Percentiles rank a stretch among this genome's conserved stretches.
These are phyloP conservation scores for Leptodactylus fallax DNA, from an alignment of 2,797 vertebrate genomes.

Conservation along the genomic window DNA sequence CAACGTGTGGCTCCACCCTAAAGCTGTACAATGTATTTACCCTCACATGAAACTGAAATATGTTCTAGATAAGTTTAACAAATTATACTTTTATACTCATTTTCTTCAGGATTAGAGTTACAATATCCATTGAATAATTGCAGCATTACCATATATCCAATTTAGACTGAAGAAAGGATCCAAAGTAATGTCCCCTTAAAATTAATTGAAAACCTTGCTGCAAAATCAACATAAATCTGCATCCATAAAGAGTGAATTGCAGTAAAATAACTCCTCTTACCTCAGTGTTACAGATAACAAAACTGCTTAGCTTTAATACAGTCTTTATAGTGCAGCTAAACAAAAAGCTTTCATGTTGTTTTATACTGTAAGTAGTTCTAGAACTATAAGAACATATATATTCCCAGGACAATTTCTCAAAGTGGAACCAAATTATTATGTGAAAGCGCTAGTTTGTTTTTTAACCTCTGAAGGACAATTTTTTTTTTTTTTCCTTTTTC, in stretches of 20 bases:
- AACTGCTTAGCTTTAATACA: not conserved
- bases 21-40: not conserved
- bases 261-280: not conserved
- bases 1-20: no score
- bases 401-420: not conserved
- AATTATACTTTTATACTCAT: not conserved
- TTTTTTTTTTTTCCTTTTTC: no score
- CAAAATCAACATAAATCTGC: not conserved
- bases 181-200: no score
- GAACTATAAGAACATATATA: not conserved
- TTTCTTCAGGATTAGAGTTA: not conserved
- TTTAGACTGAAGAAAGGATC: not conserved
- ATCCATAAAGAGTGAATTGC: not conserved
- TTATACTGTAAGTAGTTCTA: not conserved
- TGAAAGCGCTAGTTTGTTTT: not conserved
- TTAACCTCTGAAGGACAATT: not conserved
- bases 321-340: not conserved
- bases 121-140: not conserved
- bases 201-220: slow-evolving; percentile 19
- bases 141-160: no score
- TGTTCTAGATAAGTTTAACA: not conserved
- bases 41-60: no score
- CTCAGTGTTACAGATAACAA: not conserved
- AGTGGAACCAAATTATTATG: not conserved
- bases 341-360: not conserved